Conservation (phyloP, 2,797 vertebrate species). For the Argya squamiceps region DNA sequence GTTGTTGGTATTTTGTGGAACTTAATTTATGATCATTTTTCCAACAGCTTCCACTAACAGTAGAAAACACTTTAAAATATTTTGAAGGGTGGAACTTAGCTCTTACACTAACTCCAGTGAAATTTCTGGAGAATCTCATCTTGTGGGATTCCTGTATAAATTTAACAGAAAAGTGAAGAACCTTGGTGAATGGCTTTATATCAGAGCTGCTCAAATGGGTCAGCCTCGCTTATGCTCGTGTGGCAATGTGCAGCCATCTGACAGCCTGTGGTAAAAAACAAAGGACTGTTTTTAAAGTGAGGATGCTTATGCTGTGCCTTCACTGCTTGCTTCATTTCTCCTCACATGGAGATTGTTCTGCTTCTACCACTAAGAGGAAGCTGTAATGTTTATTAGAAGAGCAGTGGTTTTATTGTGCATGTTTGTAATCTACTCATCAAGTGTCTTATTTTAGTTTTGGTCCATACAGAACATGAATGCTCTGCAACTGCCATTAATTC, state of each 20-base stretch:
- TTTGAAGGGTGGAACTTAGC: neutral
- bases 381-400: neutral
- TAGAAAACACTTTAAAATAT: neutral
- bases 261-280: neutral
- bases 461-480: neutral
- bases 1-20: neutral
- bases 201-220: neutral
- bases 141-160: neutral
- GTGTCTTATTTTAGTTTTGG: neutral
- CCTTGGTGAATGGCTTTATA: neutral
- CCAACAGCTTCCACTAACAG: neutral
- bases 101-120: neutral
- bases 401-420: neutral
- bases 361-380: neutral
- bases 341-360: neutral
- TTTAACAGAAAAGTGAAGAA: neutral
- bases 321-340: neutral
- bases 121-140: neutral
- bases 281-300: neutral
- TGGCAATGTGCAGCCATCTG: neutral
- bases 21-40: rapidly evolving
- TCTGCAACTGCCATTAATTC: neutral
- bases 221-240: rapidly evolving
- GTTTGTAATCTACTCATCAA: neutral
- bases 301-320: neutral